Percentiles rank a stretch among this genome's conserved stretches.
Conservation (phyloP, 92 coral and sea anemone genomes). For the Anthopleura xanthogrammica region DNA sequence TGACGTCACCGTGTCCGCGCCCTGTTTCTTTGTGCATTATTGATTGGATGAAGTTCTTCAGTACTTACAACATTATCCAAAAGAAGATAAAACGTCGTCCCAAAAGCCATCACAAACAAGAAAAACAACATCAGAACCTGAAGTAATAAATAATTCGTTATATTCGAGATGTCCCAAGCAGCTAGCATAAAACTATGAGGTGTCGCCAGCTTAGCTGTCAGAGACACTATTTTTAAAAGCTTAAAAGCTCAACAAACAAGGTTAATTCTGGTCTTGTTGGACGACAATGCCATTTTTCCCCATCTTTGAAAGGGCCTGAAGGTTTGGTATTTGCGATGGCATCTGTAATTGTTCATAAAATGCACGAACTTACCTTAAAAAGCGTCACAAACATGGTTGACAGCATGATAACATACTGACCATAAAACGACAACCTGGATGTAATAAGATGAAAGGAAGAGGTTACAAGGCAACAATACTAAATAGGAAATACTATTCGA, state of each 20-base stretch:
- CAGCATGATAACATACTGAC: conserved; percentile 69
- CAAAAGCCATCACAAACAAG: conserved; percentile 66
- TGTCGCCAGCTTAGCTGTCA: too few relatives aligned
- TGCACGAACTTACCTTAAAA: conserved; percentile 36
- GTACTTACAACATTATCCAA: conserved; percentile 45
- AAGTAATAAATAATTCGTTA: neutral
- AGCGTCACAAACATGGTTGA: conserved; percentile 63
- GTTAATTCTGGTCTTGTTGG: too few relatives aligned
- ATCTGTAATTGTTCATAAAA: too few relatives aligned
- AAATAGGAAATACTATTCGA: too few relatives aligned
- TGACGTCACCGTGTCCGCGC: too few relatives aligned
- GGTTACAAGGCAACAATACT: too few relatives aligned
- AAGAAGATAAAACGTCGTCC: conserved; percentile 58
- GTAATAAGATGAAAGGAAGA: neutral
- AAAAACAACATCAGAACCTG: conserved; percentile 64
- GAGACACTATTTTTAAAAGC: too few relatives aligned
- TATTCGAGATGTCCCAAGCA: too few relatives aligned
- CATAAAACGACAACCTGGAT: conserved; percentile 50
- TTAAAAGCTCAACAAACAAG: too few relatives aligned
- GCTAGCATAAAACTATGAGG: too few relatives aligned
- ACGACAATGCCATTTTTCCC: neutral
- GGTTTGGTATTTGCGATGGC: too few relatives aligned
- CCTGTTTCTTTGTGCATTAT: too few relatives aligned
- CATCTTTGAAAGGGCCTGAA: neutral
- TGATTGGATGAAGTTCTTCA: neutral